Conservation (phyloP, 2,888 invertebrate species). For the Octonoba sinensis region DNA sequence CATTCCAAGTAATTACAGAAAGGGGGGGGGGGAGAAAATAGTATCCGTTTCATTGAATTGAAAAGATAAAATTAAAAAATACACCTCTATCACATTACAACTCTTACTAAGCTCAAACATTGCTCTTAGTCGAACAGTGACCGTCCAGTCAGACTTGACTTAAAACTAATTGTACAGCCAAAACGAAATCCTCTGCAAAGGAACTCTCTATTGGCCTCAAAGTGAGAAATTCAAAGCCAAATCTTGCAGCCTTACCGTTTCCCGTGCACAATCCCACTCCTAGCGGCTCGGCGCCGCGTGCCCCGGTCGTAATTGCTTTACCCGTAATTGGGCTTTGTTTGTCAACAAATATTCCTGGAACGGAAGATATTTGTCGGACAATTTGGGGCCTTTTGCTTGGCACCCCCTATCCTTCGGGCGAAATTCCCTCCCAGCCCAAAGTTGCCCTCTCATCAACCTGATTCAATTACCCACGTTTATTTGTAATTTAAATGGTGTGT, state of each 20-base stretch:
- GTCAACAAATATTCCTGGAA: slow-evolving; percentile 65
- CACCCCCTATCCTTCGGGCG: slow-evolving; percentile 44
- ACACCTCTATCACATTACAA: too few species aligned
- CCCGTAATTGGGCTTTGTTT: slow-evolving; percentile 65
- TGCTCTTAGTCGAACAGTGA: too few species aligned
- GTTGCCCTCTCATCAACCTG: slow-evolving; percentile 64
- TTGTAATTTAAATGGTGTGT: slow-evolving; percentile 67
- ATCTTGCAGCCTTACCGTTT: not conserved
- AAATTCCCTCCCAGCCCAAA: slow-evolving; percentile 25
- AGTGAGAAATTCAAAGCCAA: slow-evolving; percentile 14
- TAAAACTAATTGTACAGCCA: too few species aligned
- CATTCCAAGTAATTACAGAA: too few species aligned
- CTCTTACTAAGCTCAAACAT: too few species aligned
- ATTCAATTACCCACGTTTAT: slow-evolving; percentile 65
- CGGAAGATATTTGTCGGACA: slow-evolving; percentile 65
- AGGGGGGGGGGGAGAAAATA: too few species aligned
- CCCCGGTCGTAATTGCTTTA: slow-evolving; percentile 64
- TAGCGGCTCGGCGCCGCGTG: slow-evolving; percentile 59
- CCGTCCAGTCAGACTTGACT: too few species aligned
- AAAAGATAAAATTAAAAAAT: too few species aligned
- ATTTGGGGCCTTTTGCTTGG: slow-evolving; percentile 60
- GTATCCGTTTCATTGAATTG: too few species aligned
- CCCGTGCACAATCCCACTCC: slow-evolving; percentile 50
- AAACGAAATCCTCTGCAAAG: too few species aligned
- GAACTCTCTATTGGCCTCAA: too few species aligned